Evolutionary conservation across 1,140 invertebrate genomes (phyloP).

Genomic region (Branchinecta lindahli): DNA sequence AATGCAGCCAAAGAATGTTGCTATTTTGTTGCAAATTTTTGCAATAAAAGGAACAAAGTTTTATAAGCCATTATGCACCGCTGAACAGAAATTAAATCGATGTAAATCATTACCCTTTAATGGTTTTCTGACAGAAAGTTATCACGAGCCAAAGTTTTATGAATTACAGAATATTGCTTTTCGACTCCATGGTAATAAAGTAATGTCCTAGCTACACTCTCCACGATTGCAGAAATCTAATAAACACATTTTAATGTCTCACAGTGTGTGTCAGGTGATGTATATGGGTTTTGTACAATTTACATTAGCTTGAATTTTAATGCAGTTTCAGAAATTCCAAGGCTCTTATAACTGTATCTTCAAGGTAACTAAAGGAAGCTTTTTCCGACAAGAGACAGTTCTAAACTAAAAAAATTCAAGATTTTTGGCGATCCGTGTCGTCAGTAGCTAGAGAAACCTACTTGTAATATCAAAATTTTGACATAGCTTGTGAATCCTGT

Average conservation of each 20-base stretch:
- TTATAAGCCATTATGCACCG: background rate
- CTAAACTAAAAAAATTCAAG: too few species aligned
- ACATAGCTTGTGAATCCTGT: too few species aligned
- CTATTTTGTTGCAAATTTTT: constrained; percentile 11
- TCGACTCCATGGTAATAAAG: background rate
- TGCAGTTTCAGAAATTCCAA: too few species aligned
- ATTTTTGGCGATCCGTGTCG: too few species aligned
- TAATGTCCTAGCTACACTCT: background rate
- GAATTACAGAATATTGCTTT: constrained; percentile 1
- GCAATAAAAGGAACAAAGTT: background rate
- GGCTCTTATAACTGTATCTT: too few species aligned
- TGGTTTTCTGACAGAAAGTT: background rate
- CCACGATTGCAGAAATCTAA: background rate
- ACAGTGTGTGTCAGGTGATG: background rate
- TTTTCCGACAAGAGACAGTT: too few species aligned
- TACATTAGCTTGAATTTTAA: too few species aligned
- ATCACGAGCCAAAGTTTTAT: background rate
- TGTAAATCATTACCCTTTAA: constrained; percentile 3
- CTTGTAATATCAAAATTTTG: too few species aligned
- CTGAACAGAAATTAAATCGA: constrained; percentile 3
- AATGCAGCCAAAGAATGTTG: background rate
- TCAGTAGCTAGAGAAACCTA: too few species aligned
- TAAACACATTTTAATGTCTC: background rate
- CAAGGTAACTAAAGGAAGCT: too few species aligned
- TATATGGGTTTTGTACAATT: background rate